Evolutionary conservation across 2,888 invertebrate genomes (phyloP), one percentile per base, ranked within the genome.

Genomic region (Caenorhabditis panamensis): DNA sequence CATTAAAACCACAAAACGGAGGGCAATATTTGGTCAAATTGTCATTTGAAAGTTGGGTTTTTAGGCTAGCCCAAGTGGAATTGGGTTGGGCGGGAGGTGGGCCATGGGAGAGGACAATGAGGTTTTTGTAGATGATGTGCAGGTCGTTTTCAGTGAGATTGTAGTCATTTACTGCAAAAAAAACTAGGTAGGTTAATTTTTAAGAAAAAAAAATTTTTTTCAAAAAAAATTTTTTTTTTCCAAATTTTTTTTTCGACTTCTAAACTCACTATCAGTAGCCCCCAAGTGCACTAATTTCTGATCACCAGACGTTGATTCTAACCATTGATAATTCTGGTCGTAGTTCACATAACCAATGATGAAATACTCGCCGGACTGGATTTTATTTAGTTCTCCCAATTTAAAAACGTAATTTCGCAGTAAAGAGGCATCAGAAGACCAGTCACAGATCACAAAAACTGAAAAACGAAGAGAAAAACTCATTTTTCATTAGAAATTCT

Each of bases 351-450:
- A 85, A 0, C 75, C 78, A 22, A 85, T 49, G 4, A 85, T 72
- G 18, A 82, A 82, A 49, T 82, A 85, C 36, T 84, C 84, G 16
- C 85, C 85, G 3, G 77, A 54, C 22, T 75, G 78, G 44, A 82
- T 79, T 66, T 73, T 71, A 24, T 76, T 71, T 20, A 73, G 20
- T 18, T 76, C 75, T n/a, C 72, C 78, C 18, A 82, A 51, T 13
- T 26, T 41, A 61, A 68, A 76, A 5, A 82, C 20, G 54, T 82
- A 82, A 20, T 77, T 77, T 8, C 73, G 62, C 18, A 82, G 58
- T 6, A 82, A 69, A 13, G 49, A 58, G 1, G 82, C 77, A 62
- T 82, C 77, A n/a, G 62, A 26, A 2, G 82, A 73, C 54, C 62
- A 75, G 47, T 82, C 82, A 31, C 62, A 68, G 41, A 82, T 80